Percentiles rank a stretch among this genome's conserved stretches.
Conservation (phyloP, 2,797 vertebrate genomes). For the Pterois miles region DNA sequence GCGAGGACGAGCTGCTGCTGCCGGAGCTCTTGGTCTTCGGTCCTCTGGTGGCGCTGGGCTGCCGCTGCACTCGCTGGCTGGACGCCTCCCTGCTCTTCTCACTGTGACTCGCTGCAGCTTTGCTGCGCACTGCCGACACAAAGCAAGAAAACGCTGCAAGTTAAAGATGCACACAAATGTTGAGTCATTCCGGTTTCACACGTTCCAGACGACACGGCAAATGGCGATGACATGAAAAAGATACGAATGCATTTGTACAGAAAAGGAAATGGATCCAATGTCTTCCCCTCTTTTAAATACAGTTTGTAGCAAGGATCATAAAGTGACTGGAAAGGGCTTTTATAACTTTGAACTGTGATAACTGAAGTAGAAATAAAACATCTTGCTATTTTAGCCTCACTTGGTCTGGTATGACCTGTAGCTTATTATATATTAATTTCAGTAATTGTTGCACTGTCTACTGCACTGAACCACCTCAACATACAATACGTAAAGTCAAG, state of each 20-base stretch:
- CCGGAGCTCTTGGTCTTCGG: constrained; percentile 92
- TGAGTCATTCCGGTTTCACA: not conserved
- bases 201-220: not conserved
- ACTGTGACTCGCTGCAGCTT: constrained; percentile 72
- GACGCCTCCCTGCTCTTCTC: constrained; percentile 89
- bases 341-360: not conserved
- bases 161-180: not conserved
- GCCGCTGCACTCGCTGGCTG: constrained; percentile 90
- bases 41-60: constrained; percentile 88
- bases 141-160: constrained; percentile 12
- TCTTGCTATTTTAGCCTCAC: not conserved
- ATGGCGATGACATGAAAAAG: not conserved
- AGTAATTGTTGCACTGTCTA: not conserved
- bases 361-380: not conserved
- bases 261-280: not conserved
- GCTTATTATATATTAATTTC: not conserved
- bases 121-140: constrained; percentile 86
- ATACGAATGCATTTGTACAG: not conserved
- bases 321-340: not conserved
- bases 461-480: not conserved
- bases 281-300: not conserved
- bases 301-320: not conserved
- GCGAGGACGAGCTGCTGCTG: constrained; percentile 86
- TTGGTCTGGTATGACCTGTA: not conserved
- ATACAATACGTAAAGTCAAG: not conserved